Base-by-base conservation (phyloP, 2,888 invertebrate genomes). In the Mactromeris polynyma region DNA sequence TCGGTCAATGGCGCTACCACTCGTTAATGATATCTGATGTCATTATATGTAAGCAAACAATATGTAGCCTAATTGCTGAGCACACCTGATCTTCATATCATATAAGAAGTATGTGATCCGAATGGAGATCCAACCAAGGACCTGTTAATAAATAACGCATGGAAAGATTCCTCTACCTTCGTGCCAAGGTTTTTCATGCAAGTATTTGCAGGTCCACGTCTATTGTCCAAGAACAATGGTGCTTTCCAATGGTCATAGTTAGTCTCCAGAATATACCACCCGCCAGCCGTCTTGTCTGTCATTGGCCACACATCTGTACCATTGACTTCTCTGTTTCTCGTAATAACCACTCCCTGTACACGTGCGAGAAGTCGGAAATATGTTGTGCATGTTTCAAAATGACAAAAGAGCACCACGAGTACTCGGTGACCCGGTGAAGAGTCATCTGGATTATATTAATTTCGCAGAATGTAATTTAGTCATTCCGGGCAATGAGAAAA, bases 171-270 rank as follows among this genome's bases (percentile, higher is more conserved):
- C 14, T 69, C 79, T 69, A 97, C 97, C 94, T 96, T 92, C 85
- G 95, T 95, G 0, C 95, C 94, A 85, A 95, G 93, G 26, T 94
- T 93, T 54, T 96, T 94, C 97, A 97, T 97, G 94, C 97, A 97
- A 31, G 94, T 95, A 87, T 96, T 96, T 31, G 97, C 97, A 1
- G 97, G 97, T 17, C 97, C 97, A 19, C 97, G 94, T n/a, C 97
- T 96, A 93, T 97, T 97, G 94, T 97, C 97, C 77, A 97, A 95
- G 92, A 97, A 97, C 11, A 97, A 96, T 17, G 97, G 97, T 36
- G 94, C 94, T 89, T 96, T 95, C 97, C 97, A 97, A 93, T 97
- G 97, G 95, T 97, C 97, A 93, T 97, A 97, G 95, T 97, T 97
- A 21, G 97, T 97, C 95, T 97, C 97, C 81, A 97, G 96, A 2